Evolutionary conservation across 2,113 vertebrate species (phyloP).

Genomic region (Myotis brandtii): DNA sequence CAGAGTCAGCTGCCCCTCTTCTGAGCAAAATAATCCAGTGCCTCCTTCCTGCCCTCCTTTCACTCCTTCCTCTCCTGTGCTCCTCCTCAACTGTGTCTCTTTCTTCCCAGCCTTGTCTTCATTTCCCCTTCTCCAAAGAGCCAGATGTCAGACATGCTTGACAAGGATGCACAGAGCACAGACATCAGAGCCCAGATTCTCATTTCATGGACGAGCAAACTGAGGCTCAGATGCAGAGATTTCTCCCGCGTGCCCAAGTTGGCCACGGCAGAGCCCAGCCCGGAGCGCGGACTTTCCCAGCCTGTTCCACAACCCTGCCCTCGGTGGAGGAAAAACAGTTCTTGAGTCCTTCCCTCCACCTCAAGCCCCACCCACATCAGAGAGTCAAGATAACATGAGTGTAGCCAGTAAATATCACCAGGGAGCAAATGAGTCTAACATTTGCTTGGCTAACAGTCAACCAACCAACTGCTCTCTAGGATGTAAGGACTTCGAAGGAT

Average conservation of each 20-base stretch:
- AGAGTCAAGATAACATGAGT: background rate
- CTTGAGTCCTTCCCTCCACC: accelerated
- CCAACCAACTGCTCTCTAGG: background rate
- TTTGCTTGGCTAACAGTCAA: background rate
- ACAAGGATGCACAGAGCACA: background rate
- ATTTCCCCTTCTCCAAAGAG: background rate
- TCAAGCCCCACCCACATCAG: background rate
- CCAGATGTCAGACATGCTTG: background rate
- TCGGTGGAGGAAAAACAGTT: background rate
- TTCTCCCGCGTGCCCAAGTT: background rate
- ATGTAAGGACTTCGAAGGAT: accelerated
- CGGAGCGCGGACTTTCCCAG: background rate
- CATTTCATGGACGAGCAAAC: background rate
- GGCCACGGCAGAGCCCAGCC: background rate
- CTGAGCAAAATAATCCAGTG: background rate
- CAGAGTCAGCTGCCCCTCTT: background rate
- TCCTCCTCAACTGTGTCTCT: background rate
- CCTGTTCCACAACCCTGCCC: background rate
- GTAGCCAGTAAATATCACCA: accelerated
- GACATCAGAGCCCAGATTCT: background rate
- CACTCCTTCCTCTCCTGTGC: background rate
- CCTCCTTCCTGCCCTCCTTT: background rate
- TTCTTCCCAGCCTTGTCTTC: background rate
- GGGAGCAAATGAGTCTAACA: background rate
- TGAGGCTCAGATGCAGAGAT: background rate